Conservation (phyloP, 2,797 vertebrate genomes). For the Podarcis siculus region DNA sequence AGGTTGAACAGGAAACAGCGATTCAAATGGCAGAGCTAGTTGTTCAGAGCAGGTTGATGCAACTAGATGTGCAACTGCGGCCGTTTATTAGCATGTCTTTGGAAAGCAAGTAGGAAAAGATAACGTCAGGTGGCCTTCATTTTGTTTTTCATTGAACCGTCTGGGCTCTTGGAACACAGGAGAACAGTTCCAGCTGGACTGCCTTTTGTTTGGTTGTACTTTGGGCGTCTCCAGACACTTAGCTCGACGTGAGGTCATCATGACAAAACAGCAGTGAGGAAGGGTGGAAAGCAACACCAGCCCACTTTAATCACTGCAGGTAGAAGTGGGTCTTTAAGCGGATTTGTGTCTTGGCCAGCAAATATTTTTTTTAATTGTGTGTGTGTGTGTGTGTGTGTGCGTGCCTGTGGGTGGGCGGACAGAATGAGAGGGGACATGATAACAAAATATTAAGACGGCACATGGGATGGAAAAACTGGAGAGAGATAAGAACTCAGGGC, state of each 20-base stretch:
- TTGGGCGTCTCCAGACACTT: background rate
- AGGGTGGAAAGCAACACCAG: background rate
- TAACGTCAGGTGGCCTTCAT: background rate
- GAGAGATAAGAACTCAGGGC: too few relatives aligned
- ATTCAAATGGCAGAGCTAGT: background rate
- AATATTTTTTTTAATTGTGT: background rate
- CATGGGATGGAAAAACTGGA: too few relatives aligned
- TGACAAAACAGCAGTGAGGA: background rate
- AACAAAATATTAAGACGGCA: too few relatives aligned
- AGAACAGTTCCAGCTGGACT: background rate
- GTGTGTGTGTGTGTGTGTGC: background rate
- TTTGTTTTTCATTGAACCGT: background rate
- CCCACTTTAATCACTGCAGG: background rate
- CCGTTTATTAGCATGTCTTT: background rate
- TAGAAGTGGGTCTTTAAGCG: background rate
- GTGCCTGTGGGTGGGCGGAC: accelerated
- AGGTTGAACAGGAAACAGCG: background rate
- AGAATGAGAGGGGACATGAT: too few relatives aligned
- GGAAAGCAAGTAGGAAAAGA: background rate
- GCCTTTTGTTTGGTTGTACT: background rate
- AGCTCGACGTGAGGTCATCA: background rate
- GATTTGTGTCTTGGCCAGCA: background rate
- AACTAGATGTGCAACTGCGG: background rate
- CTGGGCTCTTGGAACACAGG: background rate
- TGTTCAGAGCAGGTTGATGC: background rate